Conservation (phyloP, 2,888 invertebrate genomes). For the Drosophila antonietae region DNA sequence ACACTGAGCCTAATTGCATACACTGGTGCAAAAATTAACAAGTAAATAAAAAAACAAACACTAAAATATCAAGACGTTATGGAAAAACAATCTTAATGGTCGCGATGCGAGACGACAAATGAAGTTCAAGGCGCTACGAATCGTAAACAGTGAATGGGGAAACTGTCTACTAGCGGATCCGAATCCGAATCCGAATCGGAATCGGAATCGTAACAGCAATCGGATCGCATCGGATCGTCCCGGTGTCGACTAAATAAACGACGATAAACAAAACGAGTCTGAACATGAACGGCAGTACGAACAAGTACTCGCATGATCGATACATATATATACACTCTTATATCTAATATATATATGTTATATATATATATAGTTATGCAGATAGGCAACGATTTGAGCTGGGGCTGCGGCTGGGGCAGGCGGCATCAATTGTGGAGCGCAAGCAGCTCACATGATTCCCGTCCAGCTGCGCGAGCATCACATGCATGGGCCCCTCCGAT, state of each 20-base stretch:
- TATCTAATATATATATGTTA: constrained; percentile 22
- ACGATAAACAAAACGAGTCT: constrained; percentile 37
- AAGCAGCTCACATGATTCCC: constrained; percentile 54
- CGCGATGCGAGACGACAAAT: constrained; percentile 69
- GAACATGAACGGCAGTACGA: constrained; percentile 29
- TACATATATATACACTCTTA: constrained; percentile 26
- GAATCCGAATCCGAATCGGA: constrained; percentile 7
- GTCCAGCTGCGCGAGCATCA: constrained; percentile 65
- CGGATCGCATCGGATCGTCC: constrained; percentile 47
- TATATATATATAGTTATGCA: constrained; percentile 41
- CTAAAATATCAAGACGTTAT: neutral
- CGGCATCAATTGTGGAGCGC: constrained; percentile 42
- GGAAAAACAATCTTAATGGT: constrained; percentile 58
- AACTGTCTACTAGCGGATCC: constrained; percentile 15
- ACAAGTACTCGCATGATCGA: constrained; percentile 53
- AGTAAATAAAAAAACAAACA: neutral
- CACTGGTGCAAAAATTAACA: neutral
- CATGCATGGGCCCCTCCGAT: constrained; percentile 46
- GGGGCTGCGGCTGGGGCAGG: constrained; percentile 7
- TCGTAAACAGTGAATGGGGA: constrained; percentile 15
- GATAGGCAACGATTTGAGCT: constrained; percentile 44
- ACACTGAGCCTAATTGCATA: constrained; percentile 16
- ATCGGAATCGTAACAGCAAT: constrained; percentile 23
- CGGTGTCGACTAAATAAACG: constrained; percentile 38
- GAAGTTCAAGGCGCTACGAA: constrained; percentile 71